A percentile compares a stretch with the other conserved stretches of the same genome.
phyloP scores from a whole-genome alignment of 2,888 invertebrate genomes.

The Microdon myrmicae region DNA sequence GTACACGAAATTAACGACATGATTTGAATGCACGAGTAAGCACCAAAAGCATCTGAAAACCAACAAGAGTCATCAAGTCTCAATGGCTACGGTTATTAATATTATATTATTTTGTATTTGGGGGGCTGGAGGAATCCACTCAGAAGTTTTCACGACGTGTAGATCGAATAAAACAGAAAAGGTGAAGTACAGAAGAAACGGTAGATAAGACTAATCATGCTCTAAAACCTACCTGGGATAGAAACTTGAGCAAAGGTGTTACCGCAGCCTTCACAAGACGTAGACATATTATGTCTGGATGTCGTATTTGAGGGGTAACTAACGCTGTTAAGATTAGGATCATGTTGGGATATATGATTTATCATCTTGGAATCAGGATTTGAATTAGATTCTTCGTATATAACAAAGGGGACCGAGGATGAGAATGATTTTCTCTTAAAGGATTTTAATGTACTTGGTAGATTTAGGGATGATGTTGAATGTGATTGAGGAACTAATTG shows the following conservation, averaged over 20 bases:
- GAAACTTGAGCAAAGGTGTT: constrained; percentile 55
- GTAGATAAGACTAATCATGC: constrained; percentile 59
- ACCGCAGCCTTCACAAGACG: constrained; percentile 62
- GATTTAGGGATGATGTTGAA: constrained; percentile 24
- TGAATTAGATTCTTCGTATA: constrained; percentile 40
- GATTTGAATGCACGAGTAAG: too few species aligned
- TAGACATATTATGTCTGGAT: constrained; percentile 55
- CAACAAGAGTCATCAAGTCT: constrained; percentile 2
- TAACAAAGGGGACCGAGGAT: constrained; percentile 23
- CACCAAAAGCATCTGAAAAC: constrained; percentile 26
- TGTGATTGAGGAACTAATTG: constrained; percentile 18
- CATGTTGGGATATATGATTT: constrained; percentile 37
- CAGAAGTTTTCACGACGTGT: constrained; percentile 30
- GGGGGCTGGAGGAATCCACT: constrained; percentile 15
- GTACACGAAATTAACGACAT: too few species aligned
- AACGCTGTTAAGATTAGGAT: constrained; percentile 31
- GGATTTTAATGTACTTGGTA: constrained; percentile 37
- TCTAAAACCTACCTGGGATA: constrained; percentile 66
- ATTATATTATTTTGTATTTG: too few species aligned
- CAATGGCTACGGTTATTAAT: constrained; percentile 5
- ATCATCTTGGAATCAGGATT: constrained; percentile 42
- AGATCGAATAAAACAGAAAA: constrained; percentile 20
- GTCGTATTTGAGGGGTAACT: constrained; percentile 30
- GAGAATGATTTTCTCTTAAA: too few species aligned
- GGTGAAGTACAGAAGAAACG: neutral